Base-by-base conservation (phyloP, 2,797 vertebrate genomes). In the Urosaurus nigricauda region DNA sequence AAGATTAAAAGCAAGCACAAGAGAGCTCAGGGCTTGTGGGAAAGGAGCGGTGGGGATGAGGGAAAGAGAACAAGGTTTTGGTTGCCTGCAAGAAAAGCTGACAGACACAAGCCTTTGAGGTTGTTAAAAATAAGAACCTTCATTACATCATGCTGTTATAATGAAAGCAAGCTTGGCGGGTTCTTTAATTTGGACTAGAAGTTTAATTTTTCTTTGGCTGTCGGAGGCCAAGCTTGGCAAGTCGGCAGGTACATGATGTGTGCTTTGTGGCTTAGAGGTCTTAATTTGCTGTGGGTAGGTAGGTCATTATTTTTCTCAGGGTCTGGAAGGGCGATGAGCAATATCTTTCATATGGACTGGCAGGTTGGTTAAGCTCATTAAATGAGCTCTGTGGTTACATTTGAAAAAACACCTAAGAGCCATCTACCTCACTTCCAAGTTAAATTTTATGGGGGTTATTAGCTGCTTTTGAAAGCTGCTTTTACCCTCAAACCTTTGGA, bases 1-100 rank as follows among this genome's bases (percentile, higher is more conserved):
- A 93, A 94, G 93, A 92, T 93, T 93, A 94, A 94, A 96, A 85
- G 90, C 79, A 70, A 89, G 84, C 0, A 60, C 40, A 85, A 86
- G 81, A 91, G 87, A 88, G 89, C 86, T 88, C 58, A 73, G 90
- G 90, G 90, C 91, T 90, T 83, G 86, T 8, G 17, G 79, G 60
- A 58, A 77, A 78, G 32, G 83, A 74, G 71, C n/a, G 73, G 24
- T n/a, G 40, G 78, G 83, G 63, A 35, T 71, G 83, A n/a, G 12
- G 82, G 74, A 3, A 16, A 89, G 77, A 91, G 81, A 47, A 12
- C 73, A 79, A 89, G 73, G 79, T 93, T 84, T 95, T 86, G 40
- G 32, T 91, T 91, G 85, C 91, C 87, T 90, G 91, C 75, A 90
- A 93, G 83, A 89, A 93, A 92, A 94, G 43, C 92, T 2, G 58